Evolutionary conservation across 2,797 vertebrate species (phyloP).

Genomic region (Hippopotamyrus pictus): DNA sequence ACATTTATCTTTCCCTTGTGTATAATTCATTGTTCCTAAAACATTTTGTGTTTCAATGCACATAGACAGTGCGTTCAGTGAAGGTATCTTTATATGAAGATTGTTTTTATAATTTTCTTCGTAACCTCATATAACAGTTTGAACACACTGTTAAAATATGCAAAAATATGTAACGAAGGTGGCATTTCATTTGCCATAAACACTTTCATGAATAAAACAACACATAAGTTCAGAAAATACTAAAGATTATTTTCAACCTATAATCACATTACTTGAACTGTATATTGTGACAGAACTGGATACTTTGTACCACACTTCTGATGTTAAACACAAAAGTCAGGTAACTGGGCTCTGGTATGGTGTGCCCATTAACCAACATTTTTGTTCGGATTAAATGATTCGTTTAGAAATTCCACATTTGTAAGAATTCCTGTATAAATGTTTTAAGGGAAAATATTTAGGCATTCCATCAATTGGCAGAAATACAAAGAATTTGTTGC

Average conservation of each 20-base stretch:
- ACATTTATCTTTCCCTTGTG: background rate
- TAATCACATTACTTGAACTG: background rate
- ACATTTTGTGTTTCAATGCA: background rate
- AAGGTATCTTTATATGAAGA: background rate
- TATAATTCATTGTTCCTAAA: constrained; percentile 1
- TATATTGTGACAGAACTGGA: background rate
- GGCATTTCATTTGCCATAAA: background rate
- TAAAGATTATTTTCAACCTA: background rate
- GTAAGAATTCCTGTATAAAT: background rate
- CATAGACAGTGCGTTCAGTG: background rate
- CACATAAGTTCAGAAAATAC: background rate
- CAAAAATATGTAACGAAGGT: background rate
- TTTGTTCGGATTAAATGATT: background rate
- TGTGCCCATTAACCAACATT: background rate
- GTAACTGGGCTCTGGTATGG: background rate
- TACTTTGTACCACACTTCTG: background rate
- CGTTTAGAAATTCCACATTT: background rate
- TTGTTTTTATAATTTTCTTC: background rate
- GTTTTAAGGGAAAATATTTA: background rate
- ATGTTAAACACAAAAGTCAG: background rate
- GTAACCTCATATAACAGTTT: background rate
- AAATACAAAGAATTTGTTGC: background rate
- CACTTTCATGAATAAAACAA: background rate
- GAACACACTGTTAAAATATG: background rate
- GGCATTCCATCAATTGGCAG: background rate